These are phyloP conservation scores for Tapera naevia DNA, from an alignment of 2,797 vertebrate genomes.

Conservation along the genomic window DNA sequence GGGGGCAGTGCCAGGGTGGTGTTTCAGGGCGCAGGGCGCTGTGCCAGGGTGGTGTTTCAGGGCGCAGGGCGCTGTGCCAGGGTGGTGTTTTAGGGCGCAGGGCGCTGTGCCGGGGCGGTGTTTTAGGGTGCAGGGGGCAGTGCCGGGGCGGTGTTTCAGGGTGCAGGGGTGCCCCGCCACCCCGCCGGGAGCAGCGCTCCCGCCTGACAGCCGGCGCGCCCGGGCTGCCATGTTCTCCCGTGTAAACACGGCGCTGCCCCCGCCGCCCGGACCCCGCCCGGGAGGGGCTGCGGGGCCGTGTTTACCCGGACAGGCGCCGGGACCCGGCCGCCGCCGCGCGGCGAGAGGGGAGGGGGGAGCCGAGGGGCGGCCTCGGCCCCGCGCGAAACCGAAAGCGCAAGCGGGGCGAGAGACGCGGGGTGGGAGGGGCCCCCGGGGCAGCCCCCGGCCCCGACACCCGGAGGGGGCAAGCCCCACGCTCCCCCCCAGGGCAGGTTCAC, in stretches of 20 bases:
- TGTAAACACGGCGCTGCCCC: slow-evolving; percentile 44
- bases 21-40: too few species aligned
- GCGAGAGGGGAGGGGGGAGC: neutral
- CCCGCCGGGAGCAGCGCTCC: neutral
- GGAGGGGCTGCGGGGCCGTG: neutral
- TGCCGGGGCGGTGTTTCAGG: neutral
- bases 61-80: too few species aligned
- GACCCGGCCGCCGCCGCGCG: too few species aligned
- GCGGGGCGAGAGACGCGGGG: neutral
- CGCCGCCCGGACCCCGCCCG: neutral
- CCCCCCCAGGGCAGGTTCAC: too few species aligned
- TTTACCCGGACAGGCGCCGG: neutral
- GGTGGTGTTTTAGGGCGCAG: neutral
- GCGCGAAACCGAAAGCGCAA: neutral
- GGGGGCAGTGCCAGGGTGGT: too few species aligned
- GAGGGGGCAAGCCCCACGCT: neutral
- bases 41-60: too few species aligned
- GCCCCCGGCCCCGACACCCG: neutral
- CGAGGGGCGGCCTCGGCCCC: neutral
- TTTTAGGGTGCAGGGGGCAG: too few species aligned
- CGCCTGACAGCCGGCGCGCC: slow-evolving; percentile 22
- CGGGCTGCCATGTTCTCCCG: slow-evolving; percentile 45
- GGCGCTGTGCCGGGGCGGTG: neutral
- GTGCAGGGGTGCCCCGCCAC: neutral
- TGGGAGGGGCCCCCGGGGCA: neutral